phyloP scores from a whole-genome alignment of 2,113 vertebrate genomes.

The Perognathus longimembris region DNA sequence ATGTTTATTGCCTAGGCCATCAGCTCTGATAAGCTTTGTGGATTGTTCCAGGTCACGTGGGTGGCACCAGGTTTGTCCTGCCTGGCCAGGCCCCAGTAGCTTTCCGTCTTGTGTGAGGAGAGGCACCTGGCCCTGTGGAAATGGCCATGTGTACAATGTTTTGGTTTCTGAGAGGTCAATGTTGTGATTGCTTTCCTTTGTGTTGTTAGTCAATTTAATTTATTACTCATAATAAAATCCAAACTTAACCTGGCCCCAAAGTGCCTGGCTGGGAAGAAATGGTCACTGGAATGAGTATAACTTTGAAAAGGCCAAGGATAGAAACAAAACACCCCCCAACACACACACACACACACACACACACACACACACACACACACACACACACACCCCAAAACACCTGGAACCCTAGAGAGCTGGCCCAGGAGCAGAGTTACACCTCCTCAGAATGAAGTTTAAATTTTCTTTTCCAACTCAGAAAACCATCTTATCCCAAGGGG shows the following conservation, averaged over 20 bases:
- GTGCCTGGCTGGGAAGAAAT: neutral
- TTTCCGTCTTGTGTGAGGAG: constrained; percentile 70
- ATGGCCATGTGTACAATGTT: neutral
- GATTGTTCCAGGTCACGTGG: constrained; percentile 56
- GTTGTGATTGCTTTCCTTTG: constrained; percentile 72
- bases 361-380: no score
- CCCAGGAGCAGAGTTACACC: no score
- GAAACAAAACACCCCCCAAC: no score
- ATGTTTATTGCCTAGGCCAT: neutral
- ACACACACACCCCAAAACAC: no score
- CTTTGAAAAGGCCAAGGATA: neutral
- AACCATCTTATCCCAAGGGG: neutral
- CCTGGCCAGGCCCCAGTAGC: neutral
- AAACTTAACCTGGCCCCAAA: constrained; percentile 48
- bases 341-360: no score
- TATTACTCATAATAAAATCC: constrained; percentile 73
- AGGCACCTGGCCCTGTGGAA: constrained; percentile 78
- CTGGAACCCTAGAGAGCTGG: neutral
- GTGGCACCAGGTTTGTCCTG: constrained; percentile 55
- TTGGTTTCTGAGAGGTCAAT: constrained; percentile 65
- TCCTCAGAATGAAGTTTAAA: neutral
- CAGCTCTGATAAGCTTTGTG: constrained; percentile 62
- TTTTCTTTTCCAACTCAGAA: no score
- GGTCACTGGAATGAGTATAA: neutral
- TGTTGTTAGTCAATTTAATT: constrained; percentile 77